Evolutionary conservation across 2,797 vertebrate genomes (phyloP), one percentile per base, ranked within the genome.

Genomic region (Enteromius afrohamiltoni): DNA sequence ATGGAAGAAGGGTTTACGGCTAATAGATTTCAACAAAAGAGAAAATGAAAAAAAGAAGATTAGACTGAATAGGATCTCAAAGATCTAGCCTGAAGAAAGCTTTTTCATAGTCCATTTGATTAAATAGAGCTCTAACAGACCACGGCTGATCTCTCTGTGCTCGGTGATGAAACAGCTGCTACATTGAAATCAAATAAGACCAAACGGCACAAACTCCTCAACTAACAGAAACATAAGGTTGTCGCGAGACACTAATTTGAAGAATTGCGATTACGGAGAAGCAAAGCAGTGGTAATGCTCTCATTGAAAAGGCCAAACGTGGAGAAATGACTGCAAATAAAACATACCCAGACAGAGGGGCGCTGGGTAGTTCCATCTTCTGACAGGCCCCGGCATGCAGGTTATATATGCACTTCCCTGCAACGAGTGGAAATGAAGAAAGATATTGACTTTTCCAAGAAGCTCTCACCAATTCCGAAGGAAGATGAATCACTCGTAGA

Each of bases 331-430:
- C 26, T 71, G 29, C 6, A 70, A 47, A 31, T 51, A 31, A 85
- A 91, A 87, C 86, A 89, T 93, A 99, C 98, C 98, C 93, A 99
- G 94, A 90, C 98, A 99, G 91, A 99, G 96, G 62, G 98, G 97
- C 83, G 97, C 96, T 0, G 98, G 98, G 78, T 98, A 97, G 95
- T 99, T 99, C 98, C 98, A 99, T 92, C 98, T 97, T 93, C 98
- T 96, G 82, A 99, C 98, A 10, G 98, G 98, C 85, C 98, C 98
- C 86, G 98, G 98, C 98, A 99, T 99, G 91, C 98, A 99, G n/a
- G 98, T 99, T 90, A 99, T 98, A 87, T 97, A 96, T 89, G 96
- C 95, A 91, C 98, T 97, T 81, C 98, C 97, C 97, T 99, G 93
- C 92, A 79, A 82, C 47, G 68, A 55, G 55, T 76, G 31, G 60